Evolutionary conservation across 1,140 invertebrate genomes (phyloP), one percentile per base, ranked within the genome.

Genomic region (Drosophila carrolli): DNA sequence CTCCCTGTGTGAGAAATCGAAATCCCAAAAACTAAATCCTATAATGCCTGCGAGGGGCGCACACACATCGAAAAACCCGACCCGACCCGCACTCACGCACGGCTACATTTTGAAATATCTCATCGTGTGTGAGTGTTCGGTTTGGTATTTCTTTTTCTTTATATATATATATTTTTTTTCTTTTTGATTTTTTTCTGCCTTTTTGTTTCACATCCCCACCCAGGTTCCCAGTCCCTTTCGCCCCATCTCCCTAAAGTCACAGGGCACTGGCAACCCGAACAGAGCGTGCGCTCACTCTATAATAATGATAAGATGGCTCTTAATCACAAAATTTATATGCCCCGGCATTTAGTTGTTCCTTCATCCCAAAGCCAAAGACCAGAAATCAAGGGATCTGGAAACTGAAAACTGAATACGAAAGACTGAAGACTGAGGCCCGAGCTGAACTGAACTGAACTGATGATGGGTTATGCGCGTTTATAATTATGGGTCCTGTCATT

Each of bases 291-390:
- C 85, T 77, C 73, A 90, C 85, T 90, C 90, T 91, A 91, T 91
- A 91, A 91, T 91, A 91, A 91, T 91, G 90, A 91, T 91, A 91
- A 91, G 90, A 91, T 85, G 90, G 86, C 91, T 91, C 91, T 91
- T 91, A 91, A 91, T 91, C 90, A 91, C 90, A 89, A 90, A 91
- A 91, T 91, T 82, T 91, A 91, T 91, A 91, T 88, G 60, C 75
- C 70, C 72, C 77, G 75, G 76, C 79, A 83, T 83, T 89, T 89
- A 88, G 83, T 89, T 71, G 72, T 74, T 77, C 51, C 61, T 71
- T 44, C 37, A 41, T 43, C 54, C 16, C 23, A 32, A 13, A 23
- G 55, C 13, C 14, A 32, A 13, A 43, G 60, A 41, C 38, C 60
- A 63, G 61, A 61, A 65, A 65, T 65, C 65, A 66, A 68, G 65